Conservation (phyloP, 2,888 invertebrate species). For the Actias luna region DNA sequence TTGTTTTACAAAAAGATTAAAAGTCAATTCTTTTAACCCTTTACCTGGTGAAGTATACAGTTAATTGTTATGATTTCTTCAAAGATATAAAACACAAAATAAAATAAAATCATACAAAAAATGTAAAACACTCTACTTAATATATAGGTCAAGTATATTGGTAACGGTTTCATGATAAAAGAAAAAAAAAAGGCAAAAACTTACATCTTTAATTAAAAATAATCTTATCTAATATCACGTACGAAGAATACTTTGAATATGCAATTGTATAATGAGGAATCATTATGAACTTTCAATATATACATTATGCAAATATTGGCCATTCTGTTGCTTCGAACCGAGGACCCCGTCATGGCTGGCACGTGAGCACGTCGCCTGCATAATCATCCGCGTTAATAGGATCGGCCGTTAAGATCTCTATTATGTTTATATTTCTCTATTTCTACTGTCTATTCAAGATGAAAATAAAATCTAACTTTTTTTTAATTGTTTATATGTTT, state of each 20-base stretch:
- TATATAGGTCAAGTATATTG: too few species aligned
- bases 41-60: too few species aligned
- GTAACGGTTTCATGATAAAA: too few species aligned
- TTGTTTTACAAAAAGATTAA: too few species aligned
- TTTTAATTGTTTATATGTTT: too few species aligned
- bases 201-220: not conserved
- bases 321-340: constrained; percentile 18
- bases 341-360: constrained; percentile 12
- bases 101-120: too few species aligned
- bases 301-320: constrained; percentile 47
- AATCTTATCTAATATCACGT: not conserved
- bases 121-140: too few species aligned
- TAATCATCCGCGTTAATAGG: constrained; percentile 7
- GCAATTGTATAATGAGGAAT: constrained; percentile 29
- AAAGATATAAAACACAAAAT: too few species aligned
- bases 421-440: constrained; percentile 1
- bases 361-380: constrained; percentile 23
- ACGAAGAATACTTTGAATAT: not conserved
- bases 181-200: too few species aligned
- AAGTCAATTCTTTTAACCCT: too few species aligned
- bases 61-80: too few species aligned
- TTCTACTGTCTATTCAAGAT: not conserved
- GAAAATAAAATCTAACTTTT: too few species aligned
- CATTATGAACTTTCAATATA: constrained; percentile 45
- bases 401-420: not conserved